Percentiles rank a stretch among this genome's conserved stretches.
Conservation (phyloP, 2,113 vertebrate genomes). For the Ammospiza caudacuta region DNA sequence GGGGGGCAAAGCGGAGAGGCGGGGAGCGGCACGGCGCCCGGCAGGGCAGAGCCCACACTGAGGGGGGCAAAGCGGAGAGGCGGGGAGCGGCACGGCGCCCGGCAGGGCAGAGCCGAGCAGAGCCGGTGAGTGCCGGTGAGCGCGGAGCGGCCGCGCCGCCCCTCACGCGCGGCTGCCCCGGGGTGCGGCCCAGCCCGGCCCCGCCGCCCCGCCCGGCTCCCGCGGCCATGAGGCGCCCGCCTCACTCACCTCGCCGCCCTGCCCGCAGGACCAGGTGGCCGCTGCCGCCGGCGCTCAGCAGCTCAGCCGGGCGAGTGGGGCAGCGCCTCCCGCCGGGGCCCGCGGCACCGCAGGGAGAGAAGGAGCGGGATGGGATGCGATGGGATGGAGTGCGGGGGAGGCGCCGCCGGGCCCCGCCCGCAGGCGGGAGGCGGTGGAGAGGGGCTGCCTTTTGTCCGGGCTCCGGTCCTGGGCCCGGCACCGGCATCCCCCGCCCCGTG, state of each 20-base stretch:
- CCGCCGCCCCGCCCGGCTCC: background rate
- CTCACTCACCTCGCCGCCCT: constrained; percentile 17
- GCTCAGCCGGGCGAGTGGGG: background rate
- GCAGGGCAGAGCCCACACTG: no score
- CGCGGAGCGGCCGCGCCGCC: no score
- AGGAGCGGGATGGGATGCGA: background rate
- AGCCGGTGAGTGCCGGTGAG: background rate
- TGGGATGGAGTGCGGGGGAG: background rate
- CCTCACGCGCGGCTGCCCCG: background rate
- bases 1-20: no score
- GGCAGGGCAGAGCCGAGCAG: no score
- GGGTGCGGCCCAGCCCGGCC: background rate
- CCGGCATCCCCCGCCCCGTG: background rate
- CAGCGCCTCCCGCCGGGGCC: background rate
- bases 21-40: no score
- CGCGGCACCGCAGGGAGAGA: background rate
- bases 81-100: no score
- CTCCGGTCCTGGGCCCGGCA: background rate
- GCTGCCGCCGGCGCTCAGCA: background rate
- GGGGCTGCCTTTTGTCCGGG: constrained; percentile 22
- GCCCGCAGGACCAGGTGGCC: background rate
- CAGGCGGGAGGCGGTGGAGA: background rate
- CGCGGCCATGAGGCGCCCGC: background rate
- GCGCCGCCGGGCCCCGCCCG: constrained; percentile 21
- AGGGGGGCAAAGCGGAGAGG: no score